A percentile compares a stretch with the other conserved stretches of the same genome.
Conservation (phyloP, 92 coral and sea anemone species). For the Epizoanthus ramosus region DNA sequence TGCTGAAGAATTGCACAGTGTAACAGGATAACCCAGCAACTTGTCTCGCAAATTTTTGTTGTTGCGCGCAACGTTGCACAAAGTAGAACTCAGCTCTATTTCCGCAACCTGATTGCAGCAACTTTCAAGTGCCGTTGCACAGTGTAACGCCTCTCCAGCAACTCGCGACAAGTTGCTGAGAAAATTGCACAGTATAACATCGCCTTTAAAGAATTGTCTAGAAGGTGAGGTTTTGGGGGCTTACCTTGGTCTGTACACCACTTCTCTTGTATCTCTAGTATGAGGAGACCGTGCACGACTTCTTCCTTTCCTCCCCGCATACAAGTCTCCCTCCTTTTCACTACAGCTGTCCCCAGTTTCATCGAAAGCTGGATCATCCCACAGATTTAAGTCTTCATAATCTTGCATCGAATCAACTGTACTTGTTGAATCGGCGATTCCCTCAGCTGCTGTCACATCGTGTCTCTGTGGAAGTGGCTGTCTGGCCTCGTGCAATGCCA, state of each 20-base stretch:
- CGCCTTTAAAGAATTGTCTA: no score
- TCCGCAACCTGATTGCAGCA: no score
- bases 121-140: no score
- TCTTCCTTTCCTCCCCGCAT: neutral
- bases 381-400: conserved; percentile 32
- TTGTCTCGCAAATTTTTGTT: no score
- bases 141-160: no score
- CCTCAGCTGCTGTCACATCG: neutral
- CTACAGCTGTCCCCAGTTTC: neutral
- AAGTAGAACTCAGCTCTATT: no score
- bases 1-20: no score
- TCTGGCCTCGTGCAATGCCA: neutral
- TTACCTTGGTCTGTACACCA: neutral
- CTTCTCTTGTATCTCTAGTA: neutral
- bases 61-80: no score
- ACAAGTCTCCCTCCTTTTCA: neutral
- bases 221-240: neutral
- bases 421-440: conserved; percentile 11
- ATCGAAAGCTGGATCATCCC: conserved; percentile 21
- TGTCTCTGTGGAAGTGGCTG: neutral
- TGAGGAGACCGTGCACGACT: neutral
- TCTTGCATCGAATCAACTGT: conserved; percentile 22
- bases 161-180: no score
- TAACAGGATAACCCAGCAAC: no score
- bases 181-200: no score